Base-by-base conservation (phyloP, 2,113 vertebrate genomes). In the Corythoichthys intestinalis region DNA sequence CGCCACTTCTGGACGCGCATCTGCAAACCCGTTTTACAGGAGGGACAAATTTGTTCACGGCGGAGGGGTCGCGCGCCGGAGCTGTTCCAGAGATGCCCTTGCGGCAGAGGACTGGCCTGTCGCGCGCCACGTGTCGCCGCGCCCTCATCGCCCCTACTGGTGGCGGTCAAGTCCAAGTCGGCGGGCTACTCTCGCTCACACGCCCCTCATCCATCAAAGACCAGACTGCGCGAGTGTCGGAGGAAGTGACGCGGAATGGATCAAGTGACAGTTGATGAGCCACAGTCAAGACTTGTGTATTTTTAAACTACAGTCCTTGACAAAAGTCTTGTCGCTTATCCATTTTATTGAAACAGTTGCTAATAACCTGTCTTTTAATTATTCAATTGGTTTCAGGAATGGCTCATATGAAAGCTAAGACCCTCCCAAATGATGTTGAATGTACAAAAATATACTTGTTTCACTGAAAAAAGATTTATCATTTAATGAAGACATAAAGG, bases 1-100 rank as follows among this genome's bases (percentile, higher is more conserved):
- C 94, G 96, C 10, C 96, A 98, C 86, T 96, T 98, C 91, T 97
- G 96, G 96, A 94, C 94, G 62, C 95, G 95, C 80, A 96, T 98
- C 84, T 98, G 95, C 78, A 98, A 98, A 68, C 94, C 94, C 0
- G 93, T 98, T 67, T 81, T 98, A 75, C 91, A 75, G 49, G 94
- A 94, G 85, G 95, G 95, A 0, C 94, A 97, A 71, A 94, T 96
- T 6, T 98, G 96, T 78, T 96, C 95, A 57, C 93, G 92, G 70
- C 93, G 92, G 0, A 91, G 93, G 0, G 91, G 90, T 11, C 94
- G 92, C 0, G 93, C 93, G 70, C 90, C 95, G 76, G 96, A 98
- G 84, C 94, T 98, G 46, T 97, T 98, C 89, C 96, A 98, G 86
- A 88, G 96, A 39, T 98, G 96, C 89, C 91, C 95, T 85, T 98